Conservation (phyloP, 2,113 vertebrate species). For the Pycnonotus jocosus region DNA sequence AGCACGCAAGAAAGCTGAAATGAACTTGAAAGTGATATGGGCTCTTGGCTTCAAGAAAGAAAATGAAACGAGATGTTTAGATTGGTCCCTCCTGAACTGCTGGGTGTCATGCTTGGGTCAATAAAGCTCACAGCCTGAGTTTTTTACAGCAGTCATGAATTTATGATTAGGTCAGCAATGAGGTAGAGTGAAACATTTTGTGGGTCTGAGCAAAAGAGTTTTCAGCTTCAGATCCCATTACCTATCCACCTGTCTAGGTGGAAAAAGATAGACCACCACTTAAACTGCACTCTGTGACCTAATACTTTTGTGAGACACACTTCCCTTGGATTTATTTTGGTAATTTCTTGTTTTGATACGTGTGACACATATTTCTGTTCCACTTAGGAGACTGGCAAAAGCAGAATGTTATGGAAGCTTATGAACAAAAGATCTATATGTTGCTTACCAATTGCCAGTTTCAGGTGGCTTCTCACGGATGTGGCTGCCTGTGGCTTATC, state of each 20-base stretch:
- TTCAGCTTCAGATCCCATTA: background rate
- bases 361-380: background rate
- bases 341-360: background rate
- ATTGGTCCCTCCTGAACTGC: conserved; percentile 1
- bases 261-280: background rate
- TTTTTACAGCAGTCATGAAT: conserved; percentile 22
- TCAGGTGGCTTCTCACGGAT: background rate
- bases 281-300: background rate
- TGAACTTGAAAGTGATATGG: background rate
- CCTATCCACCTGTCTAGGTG: background rate
- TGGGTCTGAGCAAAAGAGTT: background rate
- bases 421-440: background rate
- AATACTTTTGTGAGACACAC: background rate
- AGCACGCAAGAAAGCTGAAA: conserved; percentile 31
- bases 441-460: background rate
- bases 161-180: background rate
- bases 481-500: background rate
- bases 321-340: background rate
- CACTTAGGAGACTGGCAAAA: background rate
- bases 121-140: background rate
- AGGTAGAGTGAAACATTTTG: background rate
- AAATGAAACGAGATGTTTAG: background rate
- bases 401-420: background rate
- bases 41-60: background rate
- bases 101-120: background rate